Conservation (phyloP, 2,797 vertebrate species). For the Poecilia gillii region DNA sequence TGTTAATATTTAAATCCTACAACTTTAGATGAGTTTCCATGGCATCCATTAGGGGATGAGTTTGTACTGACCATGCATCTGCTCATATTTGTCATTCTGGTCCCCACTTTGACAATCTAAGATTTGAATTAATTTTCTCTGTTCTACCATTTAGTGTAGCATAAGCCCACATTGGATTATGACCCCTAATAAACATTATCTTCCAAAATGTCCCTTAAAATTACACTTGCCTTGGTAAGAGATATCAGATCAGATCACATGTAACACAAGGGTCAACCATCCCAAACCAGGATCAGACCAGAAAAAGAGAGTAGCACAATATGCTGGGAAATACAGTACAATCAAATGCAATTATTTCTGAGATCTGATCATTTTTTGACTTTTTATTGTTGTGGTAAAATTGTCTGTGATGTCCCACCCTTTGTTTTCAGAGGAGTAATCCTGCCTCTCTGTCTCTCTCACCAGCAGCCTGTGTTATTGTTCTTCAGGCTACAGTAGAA, state of each 20-base stretch:
- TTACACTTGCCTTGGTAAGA: neutral
- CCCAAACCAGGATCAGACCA: neutral
- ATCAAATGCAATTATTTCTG: neutral
- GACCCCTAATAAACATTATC: neutral
- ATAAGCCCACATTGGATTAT: neutral
- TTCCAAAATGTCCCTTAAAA: neutral
- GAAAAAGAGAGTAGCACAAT: neutral
- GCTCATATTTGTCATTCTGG: neutral
- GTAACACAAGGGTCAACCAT: neutral
- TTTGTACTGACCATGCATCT: neutral
- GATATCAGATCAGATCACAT: neutral
- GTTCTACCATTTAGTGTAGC: neutral
- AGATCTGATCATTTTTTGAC: neutral
- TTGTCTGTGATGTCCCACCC: neutral
- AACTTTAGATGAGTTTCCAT: neutral
- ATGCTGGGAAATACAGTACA: neutral
- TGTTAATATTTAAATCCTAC: neutral
- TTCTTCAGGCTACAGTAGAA: neutral
- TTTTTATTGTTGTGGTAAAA: neutral
- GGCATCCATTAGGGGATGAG: too few species aligned
- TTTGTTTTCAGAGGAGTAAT: neutral
- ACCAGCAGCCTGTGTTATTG: neutral
- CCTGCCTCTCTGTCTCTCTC: neutral
- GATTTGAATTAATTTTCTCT: neutral
- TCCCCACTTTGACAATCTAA: neutral